These are phyloP conservation scores for Elgaria multicarinata DNA, from an alignment of 2,113 vertebrate species.

Conservation along the genomic window DNA sequence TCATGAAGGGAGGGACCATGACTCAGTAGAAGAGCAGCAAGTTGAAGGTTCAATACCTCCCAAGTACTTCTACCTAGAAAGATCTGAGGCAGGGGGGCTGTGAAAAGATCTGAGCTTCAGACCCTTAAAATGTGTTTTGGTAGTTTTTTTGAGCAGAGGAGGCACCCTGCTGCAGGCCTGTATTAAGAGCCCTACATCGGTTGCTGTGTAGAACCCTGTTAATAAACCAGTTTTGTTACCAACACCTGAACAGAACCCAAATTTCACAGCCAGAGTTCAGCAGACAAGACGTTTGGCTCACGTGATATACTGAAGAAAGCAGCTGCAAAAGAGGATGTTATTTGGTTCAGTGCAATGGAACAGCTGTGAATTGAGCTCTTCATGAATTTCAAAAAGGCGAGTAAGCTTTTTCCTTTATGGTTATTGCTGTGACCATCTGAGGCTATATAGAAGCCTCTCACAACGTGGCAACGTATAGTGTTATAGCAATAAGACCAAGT, in stretches of 20 bases:
- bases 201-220: not conserved
- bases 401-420: not conserved
- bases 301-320: not conserved
- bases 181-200: not conserved
- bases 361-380: constrained; percentile 5
- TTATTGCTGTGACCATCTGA: not conserved
- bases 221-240: not conserved
- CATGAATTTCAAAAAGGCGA: constrained; percentile 30
- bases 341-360: not conserved
- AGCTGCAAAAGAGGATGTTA: not conserved
- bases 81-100: not conserved
- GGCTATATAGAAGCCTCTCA: constrained; percentile 15
- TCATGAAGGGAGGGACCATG: not conserved
- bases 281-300: constrained; percentile 2
- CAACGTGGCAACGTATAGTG: not conserved
- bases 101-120: not conserved
- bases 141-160: not conserved
- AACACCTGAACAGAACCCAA: not conserved
- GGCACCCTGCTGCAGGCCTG: not conserved
- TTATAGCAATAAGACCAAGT: constrained; percentile 28
- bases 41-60: not conserved
- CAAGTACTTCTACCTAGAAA: not conserved
- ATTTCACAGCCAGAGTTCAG: not conserved
- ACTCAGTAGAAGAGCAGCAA: not conserved
- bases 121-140: not conserved